Conservation (phyloP, 2,888 invertebrate species). For the Caenorhabditis becei region DNA sequence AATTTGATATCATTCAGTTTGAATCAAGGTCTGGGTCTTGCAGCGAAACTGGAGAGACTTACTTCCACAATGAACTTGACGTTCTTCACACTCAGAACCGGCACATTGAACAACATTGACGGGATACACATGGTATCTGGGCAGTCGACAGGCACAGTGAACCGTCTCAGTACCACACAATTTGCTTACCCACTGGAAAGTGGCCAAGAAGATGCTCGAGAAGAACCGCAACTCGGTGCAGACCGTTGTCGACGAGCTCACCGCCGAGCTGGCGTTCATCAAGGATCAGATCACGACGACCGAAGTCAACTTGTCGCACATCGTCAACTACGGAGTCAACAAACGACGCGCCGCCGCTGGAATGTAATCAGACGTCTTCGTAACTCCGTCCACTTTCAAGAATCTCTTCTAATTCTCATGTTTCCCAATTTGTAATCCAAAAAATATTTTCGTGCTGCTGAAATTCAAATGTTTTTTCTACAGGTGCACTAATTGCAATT, state of each 20-base stretch:
- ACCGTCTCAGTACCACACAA: too few relatives aligned
- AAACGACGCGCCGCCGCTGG: slow-evolving; percentile 39
- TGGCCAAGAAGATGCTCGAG: slow-evolving; percentile 75
- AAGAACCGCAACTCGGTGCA: slow-evolving; percentile 66
- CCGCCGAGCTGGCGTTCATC: slow-evolving; percentile 94
- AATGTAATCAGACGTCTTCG: slow-evolving; percentile 9
- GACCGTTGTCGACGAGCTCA: slow-evolving; percentile 84
- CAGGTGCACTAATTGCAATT: too few relatives aligned
- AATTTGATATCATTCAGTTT: too few relatives aligned
- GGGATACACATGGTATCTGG: too few relatives aligned
- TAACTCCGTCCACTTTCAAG: neutral
- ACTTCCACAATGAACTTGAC: too few relatives aligned
- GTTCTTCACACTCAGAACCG: too few relatives aligned
- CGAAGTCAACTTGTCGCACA: slow-evolving; percentile 97
- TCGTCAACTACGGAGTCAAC: slow-evolving; percentile 98
- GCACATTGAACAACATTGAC: too few relatives aligned
- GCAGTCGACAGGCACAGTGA: too few relatives aligned
- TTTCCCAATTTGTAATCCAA: neutral
- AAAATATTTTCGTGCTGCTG: too few relatives aligned
- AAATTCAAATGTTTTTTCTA: too few relatives aligned
- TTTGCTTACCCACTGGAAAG: slow-evolving; percentile 75
- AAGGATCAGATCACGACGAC: slow-evolving; percentile 98
- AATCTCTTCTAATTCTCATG: neutral
- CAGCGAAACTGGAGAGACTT: too few relatives aligned
- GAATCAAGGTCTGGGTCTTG: too few relatives aligned